Conservation (phyloP, 2,113 vertebrate genomes). For the Acanthisitta chloris region DNA sequence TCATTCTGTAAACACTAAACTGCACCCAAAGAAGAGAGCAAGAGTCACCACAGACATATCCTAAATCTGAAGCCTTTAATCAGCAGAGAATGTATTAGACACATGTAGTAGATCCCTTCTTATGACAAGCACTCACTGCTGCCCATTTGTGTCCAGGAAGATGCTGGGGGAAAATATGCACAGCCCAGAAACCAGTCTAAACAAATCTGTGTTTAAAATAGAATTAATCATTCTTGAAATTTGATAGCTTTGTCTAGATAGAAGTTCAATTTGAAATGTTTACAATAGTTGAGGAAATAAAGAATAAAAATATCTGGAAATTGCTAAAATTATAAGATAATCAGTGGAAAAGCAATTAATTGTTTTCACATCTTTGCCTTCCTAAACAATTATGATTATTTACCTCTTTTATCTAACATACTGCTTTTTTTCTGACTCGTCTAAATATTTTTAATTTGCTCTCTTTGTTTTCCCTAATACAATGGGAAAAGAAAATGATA, state of each 20-base stretch:
- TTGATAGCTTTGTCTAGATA: accelerated
- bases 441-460: not conserved
- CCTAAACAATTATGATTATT: not conserved
- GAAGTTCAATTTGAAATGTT: not conserved
- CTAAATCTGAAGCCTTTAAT: not conserved
- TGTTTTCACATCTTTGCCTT: not conserved
- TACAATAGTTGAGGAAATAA: not conserved
- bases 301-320: not conserved
- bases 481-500: not conserved
- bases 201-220: not conserved
- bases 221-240: not conserved
- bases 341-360: not conserved
- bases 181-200: not conserved
- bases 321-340: not conserved
- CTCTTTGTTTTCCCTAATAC: not conserved
- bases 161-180: not conserved
- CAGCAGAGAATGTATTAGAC: not conserved
- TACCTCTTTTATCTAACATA: not conserved
- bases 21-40: not conserved
- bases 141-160: not conserved
- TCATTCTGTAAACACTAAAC: not conserved
- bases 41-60: not conserved
- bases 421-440: not conserved
- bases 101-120: not conserved
- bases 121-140: accelerated